Evolutionary conservation across 2,797 vertebrate species (phyloP).

Genomic region (Myotis findleyi): DNA sequence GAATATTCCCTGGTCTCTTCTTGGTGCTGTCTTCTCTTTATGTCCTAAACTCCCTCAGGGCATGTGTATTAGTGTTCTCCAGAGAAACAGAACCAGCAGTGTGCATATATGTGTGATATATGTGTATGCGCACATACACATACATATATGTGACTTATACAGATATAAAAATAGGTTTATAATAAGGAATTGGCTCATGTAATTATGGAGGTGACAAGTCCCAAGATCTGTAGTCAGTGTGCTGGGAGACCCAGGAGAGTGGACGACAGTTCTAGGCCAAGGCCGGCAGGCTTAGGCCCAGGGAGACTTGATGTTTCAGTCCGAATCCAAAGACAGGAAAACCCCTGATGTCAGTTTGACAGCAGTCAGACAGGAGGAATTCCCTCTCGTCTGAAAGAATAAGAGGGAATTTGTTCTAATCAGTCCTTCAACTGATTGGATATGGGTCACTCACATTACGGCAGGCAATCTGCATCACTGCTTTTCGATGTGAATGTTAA

Average conservation of each 20-base stretch:
- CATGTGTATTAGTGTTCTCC: neutral
- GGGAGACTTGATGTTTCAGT: neutral
- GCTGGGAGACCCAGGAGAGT: neutral
- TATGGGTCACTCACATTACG: neutral
- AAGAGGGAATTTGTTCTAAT: neutral
- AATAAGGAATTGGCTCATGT: neutral
- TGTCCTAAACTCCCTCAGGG: neutral
- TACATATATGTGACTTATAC: neutral
- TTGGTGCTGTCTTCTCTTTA: neutral
- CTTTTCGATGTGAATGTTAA: neutral
- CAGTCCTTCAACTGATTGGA: neutral
- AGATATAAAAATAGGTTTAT: neutral
- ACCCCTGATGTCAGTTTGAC: neutral
- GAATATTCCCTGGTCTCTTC: neutral
- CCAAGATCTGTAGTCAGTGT: neutral
- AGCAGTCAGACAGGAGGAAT: neutral
- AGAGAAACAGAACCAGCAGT: neutral
- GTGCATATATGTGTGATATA: neutral
- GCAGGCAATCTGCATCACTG: neutral
- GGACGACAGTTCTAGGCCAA: accelerated
- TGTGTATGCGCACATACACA: neutral
- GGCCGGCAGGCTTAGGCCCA: neutral
- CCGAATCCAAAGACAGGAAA: neutral
- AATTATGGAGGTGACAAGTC: neutral
- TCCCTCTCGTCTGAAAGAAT: neutral